A percentile compares a stretch with the other conserved stretches of the same genome.
Conservation (phyloP, 2,113 vertebrate genomes). For the Pseudonaja textilis region DNA sequence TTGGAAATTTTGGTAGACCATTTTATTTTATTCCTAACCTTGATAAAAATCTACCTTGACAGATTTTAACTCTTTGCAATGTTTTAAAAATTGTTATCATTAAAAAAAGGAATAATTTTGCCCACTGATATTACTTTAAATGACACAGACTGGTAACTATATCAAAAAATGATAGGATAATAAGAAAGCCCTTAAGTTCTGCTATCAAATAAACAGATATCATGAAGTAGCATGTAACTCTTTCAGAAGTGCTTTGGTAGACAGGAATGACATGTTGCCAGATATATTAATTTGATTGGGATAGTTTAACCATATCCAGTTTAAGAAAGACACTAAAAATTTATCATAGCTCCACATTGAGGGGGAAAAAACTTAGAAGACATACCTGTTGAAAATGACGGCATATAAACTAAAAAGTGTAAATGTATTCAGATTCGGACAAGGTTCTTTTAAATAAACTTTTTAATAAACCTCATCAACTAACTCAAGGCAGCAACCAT, state of each 20-base stretch:
- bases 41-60: not conserved
- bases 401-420: not conserved
- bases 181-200: not conserved
- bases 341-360: not conserved
- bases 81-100: not conserved
- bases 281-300: not conserved
- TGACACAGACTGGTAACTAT: not conserved
- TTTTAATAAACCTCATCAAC: not conserved
- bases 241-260: not conserved
- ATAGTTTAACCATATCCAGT: not conserved
- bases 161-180: not conserved
- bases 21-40: not conserved
- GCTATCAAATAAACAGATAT: not conserved
- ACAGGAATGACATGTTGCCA: not conserved
- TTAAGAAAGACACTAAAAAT: not conserved
- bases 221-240: not conserved
- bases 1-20: not conserved
- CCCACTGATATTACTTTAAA: not conserved
- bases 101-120: not conserved
- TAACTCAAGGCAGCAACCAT: not conserved
- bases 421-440: not conserved
- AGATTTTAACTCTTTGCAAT: not conserved
- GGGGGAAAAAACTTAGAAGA: not conserved
- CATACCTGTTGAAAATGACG: not conserved
- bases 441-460: no score